Percentiles rank a stretch among this genome's conserved stretches.
phyloP scores from a whole-genome alignment of 2,888 invertebrate genomes.

The Cosmorhoe ocellata region DNA sequence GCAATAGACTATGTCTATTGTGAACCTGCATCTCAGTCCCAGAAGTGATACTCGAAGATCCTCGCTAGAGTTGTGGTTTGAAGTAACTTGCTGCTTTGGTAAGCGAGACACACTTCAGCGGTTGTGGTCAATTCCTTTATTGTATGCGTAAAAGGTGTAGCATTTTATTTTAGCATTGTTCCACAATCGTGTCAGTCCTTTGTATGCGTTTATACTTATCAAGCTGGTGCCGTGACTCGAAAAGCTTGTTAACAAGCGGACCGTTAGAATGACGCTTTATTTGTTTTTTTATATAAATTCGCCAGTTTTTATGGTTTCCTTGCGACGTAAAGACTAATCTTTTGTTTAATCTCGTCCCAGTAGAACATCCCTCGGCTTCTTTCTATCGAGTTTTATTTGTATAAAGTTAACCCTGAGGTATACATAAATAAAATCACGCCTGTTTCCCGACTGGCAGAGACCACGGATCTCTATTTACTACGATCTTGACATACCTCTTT shows the following conservation, averaged over 20 bases:
- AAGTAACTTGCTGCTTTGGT: background rate
- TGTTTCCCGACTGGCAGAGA: no score
- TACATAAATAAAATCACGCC: no score
- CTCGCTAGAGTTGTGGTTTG: background rate
- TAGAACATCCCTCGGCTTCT: no score
- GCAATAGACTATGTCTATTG: no score
- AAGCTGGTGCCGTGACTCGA: slow-evolving; percentile 48
- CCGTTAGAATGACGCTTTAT: slow-evolving; percentile 36
- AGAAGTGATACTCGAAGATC: no score
- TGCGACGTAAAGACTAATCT: background rate
- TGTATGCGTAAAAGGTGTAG: slow-evolving; percentile 18
- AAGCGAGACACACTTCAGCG: slow-evolving; percentile 12
- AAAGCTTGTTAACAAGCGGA: slow-evolving; percentile 44
- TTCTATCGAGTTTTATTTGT: no score
- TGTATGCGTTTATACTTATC: slow-evolving; percentile 49
- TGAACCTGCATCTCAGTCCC: no score
- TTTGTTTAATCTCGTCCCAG: no score
- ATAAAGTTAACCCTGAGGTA: no score
- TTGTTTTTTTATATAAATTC: slow-evolving; percentile 11
- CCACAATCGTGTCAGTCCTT: slow-evolving; percentile 44
- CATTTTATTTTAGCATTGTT: slow-evolving; percentile 31
- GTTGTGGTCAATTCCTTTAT: slow-evolving; percentile 18
- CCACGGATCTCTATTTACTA: no score
- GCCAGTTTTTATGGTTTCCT: slow-evolving; percentile 4
- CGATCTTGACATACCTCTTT: no score